Conservation (phyloP, 2,113 vertebrate species). For the Gymnocephalus cernua region DNA sequence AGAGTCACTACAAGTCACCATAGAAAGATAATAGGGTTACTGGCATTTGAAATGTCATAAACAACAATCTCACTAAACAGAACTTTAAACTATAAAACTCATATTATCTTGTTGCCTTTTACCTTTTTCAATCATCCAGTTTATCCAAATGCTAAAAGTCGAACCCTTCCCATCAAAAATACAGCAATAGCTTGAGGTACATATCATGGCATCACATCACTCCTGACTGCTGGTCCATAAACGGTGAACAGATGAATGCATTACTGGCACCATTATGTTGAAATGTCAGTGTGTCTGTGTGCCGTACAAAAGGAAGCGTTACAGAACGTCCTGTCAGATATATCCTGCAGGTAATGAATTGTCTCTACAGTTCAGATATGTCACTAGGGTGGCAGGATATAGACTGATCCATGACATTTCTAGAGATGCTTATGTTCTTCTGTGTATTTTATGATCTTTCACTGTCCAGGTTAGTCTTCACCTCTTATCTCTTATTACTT, state of each 20-base stretch:
- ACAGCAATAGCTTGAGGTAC: conserved; percentile 37
- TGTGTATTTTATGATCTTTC: not conserved
- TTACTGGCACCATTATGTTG: conserved; percentile 71
- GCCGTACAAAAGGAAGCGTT: conserved; percentile 36
- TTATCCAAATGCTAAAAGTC: conserved; percentile 57
- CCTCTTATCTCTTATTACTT: no score
- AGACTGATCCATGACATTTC: conserved; percentile 2
- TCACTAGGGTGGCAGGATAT: conserved; percentile 33
- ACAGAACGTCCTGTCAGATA: conserved; percentile 57
- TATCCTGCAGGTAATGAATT: conserved; percentile 57
- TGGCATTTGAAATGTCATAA: not conserved
- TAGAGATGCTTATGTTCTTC: not conserved
- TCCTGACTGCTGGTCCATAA: conserved; percentile 65
- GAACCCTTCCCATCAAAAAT: conserved; percentile 48
- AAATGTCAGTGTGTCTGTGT: conserved; percentile 72
- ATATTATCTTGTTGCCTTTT: not conserved
- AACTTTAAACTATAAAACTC: not conserved
- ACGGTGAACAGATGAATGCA: conserved; percentile 70
- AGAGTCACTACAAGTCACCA: not conserved
- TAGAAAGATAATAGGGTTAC: not conserved
- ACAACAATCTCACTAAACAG: not conserved
- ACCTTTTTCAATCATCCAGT: conserved; percentile 19
- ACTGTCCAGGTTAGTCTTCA: not conserved
- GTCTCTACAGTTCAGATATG: conserved; percentile 53
- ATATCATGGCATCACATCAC: conserved; percentile 43